Percentiles rank a stretch among this genome's conserved stretches.
These are phyloP conservation scores for Amyelois transitella DNA, from an alignment of 1,140 invertebrate genomes.

Conservation along the genomic window DNA sequence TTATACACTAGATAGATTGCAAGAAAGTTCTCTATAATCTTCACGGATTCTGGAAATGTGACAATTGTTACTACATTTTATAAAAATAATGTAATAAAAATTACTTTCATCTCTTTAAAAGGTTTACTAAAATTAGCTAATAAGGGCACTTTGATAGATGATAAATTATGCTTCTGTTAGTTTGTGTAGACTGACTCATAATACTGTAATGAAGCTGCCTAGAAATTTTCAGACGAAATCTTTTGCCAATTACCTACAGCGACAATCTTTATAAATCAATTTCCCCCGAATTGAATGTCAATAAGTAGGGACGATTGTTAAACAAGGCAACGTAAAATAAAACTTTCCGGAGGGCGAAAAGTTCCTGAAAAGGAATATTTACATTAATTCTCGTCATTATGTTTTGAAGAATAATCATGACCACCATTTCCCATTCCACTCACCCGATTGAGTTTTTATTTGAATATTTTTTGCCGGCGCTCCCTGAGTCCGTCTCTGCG, in stretches of 20 bases:
- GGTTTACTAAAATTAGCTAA: too few relatives aligned
- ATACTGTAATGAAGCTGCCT: not conserved
- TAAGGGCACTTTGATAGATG: too few relatives aligned
- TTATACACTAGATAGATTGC: too few relatives aligned
- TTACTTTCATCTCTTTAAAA: too few relatives aligned
- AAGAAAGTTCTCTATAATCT: too few relatives aligned
- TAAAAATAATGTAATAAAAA: too few relatives aligned
- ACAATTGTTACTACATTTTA: too few relatives aligned
- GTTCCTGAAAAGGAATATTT: conserved; percentile 74
- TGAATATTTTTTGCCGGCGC: conserved; percentile 70
- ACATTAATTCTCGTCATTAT: conserved; percentile 77
- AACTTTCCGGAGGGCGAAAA: conserved; percentile 70
- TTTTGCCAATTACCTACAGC: conserved; percentile 70
- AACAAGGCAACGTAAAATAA: conserved; percentile 72
- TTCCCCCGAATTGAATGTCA: conserved; percentile 73
- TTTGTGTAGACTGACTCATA: too few relatives aligned
- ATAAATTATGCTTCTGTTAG: too few relatives aligned
- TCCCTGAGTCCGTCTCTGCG: conserved; percentile 63
- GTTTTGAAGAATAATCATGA: conserved; percentile 76
- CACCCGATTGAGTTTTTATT: conserved; percentile 74
- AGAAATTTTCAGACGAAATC: conserved; percentile 29
- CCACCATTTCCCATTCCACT: conserved; percentile 64
- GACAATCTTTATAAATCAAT: conserved; percentile 75
- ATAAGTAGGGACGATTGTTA: conserved; percentile 72
- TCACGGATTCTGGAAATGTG: too few relatives aligned